Percentiles rank a stretch among this genome's conserved stretches.
Evolutionary conservation across 64 coral and sea anemone genomes (phyloP).

Genomic region (Pachyseris speciosa): DNA sequence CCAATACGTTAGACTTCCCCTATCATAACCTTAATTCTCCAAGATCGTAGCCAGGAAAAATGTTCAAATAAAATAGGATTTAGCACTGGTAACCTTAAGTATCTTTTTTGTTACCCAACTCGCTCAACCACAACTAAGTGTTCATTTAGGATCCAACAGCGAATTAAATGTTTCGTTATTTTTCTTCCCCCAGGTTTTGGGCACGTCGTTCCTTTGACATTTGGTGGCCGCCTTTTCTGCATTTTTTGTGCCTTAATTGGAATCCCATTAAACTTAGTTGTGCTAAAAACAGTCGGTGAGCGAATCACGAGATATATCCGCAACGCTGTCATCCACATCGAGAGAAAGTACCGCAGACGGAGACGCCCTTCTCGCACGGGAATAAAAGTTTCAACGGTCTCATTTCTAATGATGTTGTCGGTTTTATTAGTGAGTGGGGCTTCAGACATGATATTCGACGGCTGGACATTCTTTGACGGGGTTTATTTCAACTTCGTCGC

Average conservation of each 20-base stretch:
- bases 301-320: constrained; percentile 56
- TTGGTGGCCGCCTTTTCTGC: constrained; percentile 79
- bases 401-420: constrained; percentile 68
- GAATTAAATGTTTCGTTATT: not conserved
- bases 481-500: constrained; percentile 91
- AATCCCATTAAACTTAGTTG: constrained; percentile 78
- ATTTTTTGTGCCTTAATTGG: constrained; percentile 80
- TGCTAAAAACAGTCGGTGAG: constrained; percentile 83
- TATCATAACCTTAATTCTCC: too few relatives aligned
- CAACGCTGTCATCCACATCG: constrained; percentile 36
- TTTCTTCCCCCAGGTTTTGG: constrained; percentile 69
- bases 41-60: too few relatives aligned
- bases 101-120: too few relatives aligned
- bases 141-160: too few relatives aligned
- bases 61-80: too few relatives aligned
- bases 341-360: not conserved
- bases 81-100: too few relatives aligned
- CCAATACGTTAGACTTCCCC: too few relatives aligned
- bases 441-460: constrained; percentile 79
- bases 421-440: constrained; percentile 68
- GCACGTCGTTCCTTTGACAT: constrained; percentile 74
- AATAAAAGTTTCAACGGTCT: constrained; percentile 62
- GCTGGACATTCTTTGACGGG: constrained; percentile 86
- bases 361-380: constrained; percentile 12
- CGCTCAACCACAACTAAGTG: too few relatives aligned